A percentile compares a stretch with the other conserved stretches of the same genome.
Evolutionary conservation across 2,797 vertebrate species (phyloP).

Genomic region (Pteronotus mesoamericanus): DNA sequence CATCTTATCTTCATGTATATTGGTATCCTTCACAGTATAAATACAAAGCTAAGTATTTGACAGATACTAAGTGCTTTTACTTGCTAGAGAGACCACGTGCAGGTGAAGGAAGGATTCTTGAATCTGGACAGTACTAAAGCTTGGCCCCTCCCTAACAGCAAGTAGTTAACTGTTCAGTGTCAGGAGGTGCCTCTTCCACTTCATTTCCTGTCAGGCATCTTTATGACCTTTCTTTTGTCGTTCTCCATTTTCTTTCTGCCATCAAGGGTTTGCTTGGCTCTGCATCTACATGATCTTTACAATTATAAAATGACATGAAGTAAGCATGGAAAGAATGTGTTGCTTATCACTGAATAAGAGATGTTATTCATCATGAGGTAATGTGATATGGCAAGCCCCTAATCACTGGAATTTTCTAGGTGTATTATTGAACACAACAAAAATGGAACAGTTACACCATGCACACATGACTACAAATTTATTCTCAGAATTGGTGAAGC

Average conservation of each 20-base stretch:
- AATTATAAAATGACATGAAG: slow-evolving; percentile 12
- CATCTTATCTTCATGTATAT: not conserved
- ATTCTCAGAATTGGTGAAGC: slow-evolving; percentile 68
- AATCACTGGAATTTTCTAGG: slow-evolving; percentile 44
- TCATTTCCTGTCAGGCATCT: not conserved
- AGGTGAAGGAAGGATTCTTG: not conserved
- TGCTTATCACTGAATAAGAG: slow-evolving; percentile 25
- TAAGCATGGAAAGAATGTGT: slow-evolving; percentile 39
- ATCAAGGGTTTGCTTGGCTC: not conserved
- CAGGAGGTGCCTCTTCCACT: not conserved
- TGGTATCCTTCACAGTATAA: not conserved
- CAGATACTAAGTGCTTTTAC: not conserved
- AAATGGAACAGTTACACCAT: slow-evolving; percentile 63
- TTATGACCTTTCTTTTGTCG: not conserved
- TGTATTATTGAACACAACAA: slow-evolving; percentile 50
- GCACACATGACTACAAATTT: slow-evolving; percentile 59
- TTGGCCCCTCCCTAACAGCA: not conserved
- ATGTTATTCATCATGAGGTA: not conserved
- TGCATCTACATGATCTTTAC: not conserved
- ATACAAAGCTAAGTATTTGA: not conserved
- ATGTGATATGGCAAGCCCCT: not conserved
- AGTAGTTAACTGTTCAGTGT: not conserved
- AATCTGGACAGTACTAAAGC: not conserved
- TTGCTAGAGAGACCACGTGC: not conserved
- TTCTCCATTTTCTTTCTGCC: not conserved